These are phyloP conservation scores for Drosophila obscura DNA, from an alignment of 1,140 invertebrate species.

Conservation along the genomic window DNA sequence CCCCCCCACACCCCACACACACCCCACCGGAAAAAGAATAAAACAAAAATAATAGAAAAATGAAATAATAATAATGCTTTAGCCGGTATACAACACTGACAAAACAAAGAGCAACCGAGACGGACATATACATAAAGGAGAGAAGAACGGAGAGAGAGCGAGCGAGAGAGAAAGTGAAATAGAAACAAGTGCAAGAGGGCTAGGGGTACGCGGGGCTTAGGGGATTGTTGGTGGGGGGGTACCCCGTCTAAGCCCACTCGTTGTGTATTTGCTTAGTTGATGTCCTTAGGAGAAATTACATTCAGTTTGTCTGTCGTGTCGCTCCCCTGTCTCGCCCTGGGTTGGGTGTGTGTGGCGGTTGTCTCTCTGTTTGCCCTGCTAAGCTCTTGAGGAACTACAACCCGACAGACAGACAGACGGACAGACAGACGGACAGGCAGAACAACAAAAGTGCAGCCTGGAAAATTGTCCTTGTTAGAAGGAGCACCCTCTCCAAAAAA, in stretches of 20 bases:
- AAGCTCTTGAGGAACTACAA: constrained; percentile 38
- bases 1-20: constrained; percentile 1
- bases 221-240: background rate
- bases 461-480: constrained; percentile 34
- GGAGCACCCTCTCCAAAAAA: background rate
- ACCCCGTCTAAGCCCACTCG: constrained; percentile 23
- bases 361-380: constrained; percentile 31
- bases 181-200: background rate
- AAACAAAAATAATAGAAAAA: constrained; percentile 52
- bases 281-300: constrained; percentile 60
- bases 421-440: constrained; percentile 9
- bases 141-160: background rate
- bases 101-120: background rate
- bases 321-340: background rate
- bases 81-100: constrained; percentile 4
- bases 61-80: constrained; percentile 48
- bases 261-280: constrained; percentile 56
- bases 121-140: background rate
- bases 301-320: constrained; percentile 40
- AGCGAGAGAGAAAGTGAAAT: background rate
- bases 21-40: constrained; percentile 5
- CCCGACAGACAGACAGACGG: constrained; percentile 9
- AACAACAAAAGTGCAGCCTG: constrained; percentile 17
- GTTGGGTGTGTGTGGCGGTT: constrained; percentile 24
- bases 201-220: background rate